These are phyloP conservation scores for Buteo buteo DNA, from an alignment of 2,113 vertebrate species.

Conservation along the genomic window DNA sequence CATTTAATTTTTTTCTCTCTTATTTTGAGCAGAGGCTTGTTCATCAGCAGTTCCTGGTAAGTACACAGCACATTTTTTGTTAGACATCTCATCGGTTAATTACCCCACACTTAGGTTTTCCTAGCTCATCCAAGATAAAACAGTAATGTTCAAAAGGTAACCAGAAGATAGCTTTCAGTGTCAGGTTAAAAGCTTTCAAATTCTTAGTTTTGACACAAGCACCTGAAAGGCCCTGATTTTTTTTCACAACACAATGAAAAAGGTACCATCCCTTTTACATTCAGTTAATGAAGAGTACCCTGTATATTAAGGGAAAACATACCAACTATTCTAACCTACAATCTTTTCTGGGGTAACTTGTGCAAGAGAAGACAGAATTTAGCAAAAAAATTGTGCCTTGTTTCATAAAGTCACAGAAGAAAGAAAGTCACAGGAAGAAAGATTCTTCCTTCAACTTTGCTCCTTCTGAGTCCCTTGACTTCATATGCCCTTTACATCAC, in stretches of 20 bases:
- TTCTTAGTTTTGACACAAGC: background rate
- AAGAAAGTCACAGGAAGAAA: background rate
- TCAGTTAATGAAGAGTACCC: background rate
- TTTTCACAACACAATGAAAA: background rate
- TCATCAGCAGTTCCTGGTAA: conserved; percentile 84
- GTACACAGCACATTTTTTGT: background rate
- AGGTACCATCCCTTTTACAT: background rate
- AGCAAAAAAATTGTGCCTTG: background rate
- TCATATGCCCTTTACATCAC: background rate
- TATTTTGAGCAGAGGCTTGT: conserved; percentile 78
- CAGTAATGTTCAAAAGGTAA: background rate
- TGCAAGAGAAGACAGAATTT: background rate
- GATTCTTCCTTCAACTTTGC: background rate
- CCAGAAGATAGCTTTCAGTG: background rate
- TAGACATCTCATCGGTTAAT: background rate
- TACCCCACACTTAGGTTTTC: background rate
- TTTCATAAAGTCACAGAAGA: background rate
- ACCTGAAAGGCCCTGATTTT: background rate
- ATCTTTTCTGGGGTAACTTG: background rate
- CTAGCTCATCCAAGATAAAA: background rate
- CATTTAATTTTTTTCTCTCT: conserved; percentile 9
- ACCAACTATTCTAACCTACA: background rate
- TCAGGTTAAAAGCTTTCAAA: background rate
- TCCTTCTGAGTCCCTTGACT: background rate
- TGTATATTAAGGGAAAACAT: background rate